These are phyloP conservation scores for Hydrolagus affinis DNA, from an alignment of 2,113 vertebrate genomes.

Conservation along the genomic window DNA sequence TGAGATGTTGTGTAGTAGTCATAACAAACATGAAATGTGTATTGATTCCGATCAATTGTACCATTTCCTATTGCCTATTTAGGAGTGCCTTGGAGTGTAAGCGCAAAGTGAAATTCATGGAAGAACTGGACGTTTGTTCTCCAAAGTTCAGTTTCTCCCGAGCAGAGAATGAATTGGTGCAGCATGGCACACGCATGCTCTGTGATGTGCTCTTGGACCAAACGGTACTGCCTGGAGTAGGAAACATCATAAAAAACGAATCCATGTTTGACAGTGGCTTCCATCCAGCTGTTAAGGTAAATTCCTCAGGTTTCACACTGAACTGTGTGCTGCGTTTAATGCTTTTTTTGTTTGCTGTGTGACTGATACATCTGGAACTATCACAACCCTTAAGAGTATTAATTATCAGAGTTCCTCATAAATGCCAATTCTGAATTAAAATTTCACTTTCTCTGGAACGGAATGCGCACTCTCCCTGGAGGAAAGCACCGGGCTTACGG, in stretches of 20 bases:
- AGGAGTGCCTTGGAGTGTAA: slow-evolving; percentile 69
- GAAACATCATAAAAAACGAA: slow-evolving; percentile 96
- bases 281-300: slow-evolving; percentile 75
- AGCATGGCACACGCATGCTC: slow-evolving; percentile 65
- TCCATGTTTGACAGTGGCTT: slow-evolving; percentile 80
- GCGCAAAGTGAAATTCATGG: slow-evolving; percentile 61
- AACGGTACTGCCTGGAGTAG: slow-evolving; percentile 78
- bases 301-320: neutral
- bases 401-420: no score
- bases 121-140: slow-evolving; percentile 79
- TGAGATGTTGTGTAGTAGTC: neutral
- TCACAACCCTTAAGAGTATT: no score
- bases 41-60: neutral
- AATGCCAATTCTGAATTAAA: no score
- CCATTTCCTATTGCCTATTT: neutral
- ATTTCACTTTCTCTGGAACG: no score
- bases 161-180: slow-evolving; percentile 64
- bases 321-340: neutral
- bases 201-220: slow-evolving; percentile 88
- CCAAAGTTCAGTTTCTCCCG: slow-evolving; percentile 66
- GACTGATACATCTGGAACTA: no score
- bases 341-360: no score
- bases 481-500: no score
- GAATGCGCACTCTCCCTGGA: no score
- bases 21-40: neutral